phyloP scores from a whole-genome alignment of 2,797 vertebrate genomes.

The Brachyalestes nurse region DNA sequence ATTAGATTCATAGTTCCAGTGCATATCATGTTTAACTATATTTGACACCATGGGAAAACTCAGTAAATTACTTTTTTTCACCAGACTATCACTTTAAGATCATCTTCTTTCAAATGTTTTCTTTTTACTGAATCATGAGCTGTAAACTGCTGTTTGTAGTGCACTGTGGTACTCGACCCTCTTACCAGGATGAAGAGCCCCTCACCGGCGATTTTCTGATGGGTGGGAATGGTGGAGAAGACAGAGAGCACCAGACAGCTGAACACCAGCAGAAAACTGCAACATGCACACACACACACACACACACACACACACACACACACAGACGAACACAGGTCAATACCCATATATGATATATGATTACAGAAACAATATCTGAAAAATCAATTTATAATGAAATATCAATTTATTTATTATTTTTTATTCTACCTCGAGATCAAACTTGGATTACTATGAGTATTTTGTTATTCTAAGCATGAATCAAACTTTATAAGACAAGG shows the following conservation, averaged over 20 bases:
- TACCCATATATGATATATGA: conserved; percentile 13
- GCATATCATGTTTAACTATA: too few relatives aligned
- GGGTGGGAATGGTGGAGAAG: conserved; percentile 96
- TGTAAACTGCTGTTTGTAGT: background rate
- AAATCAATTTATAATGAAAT: conserved; percentile 9
- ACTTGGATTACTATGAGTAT: background rate
- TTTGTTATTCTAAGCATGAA: background rate
- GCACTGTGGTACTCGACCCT: background rate
- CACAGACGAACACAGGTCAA: conserved; percentile 47
- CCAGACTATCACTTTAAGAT: background rate
- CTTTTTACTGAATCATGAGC: background rate
- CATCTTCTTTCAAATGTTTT: too few relatives aligned
- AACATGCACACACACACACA: conserved; percentile 63
- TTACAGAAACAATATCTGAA: background rate
- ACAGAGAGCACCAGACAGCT: conserved; percentile 98
- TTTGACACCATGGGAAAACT: too few relatives aligned
- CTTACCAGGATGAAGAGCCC: conserved; percentile 97
- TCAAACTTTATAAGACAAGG: background rate
- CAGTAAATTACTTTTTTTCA: background rate
- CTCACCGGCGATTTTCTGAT: conserved; percentile 91
- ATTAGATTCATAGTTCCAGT: too few relatives aligned
- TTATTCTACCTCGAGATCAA: background rate
- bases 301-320: conserved; percentile 48
- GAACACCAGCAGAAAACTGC: conserved; percentile 97
- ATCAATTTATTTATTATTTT: background rate